phyloP scores from a whole-genome alignment of 1,140 invertebrate genomes.

The Macrotrachela quadricornifera region DNA sequence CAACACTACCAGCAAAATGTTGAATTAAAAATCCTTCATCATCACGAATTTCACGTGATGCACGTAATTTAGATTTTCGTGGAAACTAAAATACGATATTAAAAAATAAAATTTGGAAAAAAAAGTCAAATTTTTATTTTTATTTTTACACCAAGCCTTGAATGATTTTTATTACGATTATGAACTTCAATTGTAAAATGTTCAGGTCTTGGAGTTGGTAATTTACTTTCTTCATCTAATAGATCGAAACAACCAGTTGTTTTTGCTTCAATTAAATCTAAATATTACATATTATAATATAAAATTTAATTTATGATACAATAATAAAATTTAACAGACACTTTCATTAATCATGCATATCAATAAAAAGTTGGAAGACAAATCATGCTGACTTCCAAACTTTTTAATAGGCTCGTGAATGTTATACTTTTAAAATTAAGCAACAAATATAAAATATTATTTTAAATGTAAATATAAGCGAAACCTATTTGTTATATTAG shows the following conservation, averaged over 20 bases:
- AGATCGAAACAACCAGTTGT: constrained; percentile 68
- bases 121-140: too few species aligned
- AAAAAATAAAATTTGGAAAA: too few species aligned
- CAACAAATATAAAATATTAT: too few species aligned
- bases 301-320: neutral
- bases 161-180: constrained; percentile 51
- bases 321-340: neutral
- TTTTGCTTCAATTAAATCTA: constrained; percentile 75
- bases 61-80: constrained; percentile 65
- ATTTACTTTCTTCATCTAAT: constrained; percentile 82
- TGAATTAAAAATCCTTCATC: constrained; percentile 86
- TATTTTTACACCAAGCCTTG: constrained; percentile 49
- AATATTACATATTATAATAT: constrained; percentile 12
- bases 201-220: constrained; percentile 64
- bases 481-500: too few species aligned
- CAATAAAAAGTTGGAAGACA: too few species aligned
- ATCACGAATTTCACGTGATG: constrained; percentile 70
- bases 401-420: too few species aligned
- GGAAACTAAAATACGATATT: constrained; percentile 36
- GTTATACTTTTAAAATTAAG: too few species aligned
- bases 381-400: too few species aligned
- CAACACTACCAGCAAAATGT: constrained; percentile 91
- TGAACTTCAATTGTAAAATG: constrained; percentile 85
- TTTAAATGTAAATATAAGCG: too few species aligned
- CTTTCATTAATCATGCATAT: too few species aligned